These are phyloP conservation scores for Lamellibrachia columna DNA, from an alignment of 2,888 invertebrate species.

Conservation along the genomic window DNA sequence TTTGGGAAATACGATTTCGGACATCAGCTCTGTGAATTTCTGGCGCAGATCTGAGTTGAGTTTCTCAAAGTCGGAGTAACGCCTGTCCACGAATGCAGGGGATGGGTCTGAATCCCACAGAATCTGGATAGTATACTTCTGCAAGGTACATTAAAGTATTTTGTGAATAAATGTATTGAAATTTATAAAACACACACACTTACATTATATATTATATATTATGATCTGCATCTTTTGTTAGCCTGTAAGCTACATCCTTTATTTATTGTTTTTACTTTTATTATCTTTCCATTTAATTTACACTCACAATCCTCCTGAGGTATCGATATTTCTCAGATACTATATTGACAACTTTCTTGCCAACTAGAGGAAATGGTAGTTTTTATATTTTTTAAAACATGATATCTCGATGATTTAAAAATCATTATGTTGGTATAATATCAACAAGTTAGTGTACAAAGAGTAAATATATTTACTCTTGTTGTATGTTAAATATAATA, in stretches of 20 bases:
- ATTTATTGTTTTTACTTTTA: background rate
- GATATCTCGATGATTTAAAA: background rate
- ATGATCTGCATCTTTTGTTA: background rate
- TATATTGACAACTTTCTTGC: too few relatives aligned
- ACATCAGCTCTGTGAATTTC: conserved; percentile 54
- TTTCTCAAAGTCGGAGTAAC: conserved; percentile 65
- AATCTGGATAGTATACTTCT: conserved; percentile 56
- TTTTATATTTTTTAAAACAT: background rate
- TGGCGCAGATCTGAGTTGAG: conserved; percentile 57
- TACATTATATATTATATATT: background rate
- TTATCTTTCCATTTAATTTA: background rate
- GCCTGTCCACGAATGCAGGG: conserved; percentile 58
- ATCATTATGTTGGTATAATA: background rate
- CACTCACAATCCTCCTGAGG: background rate
- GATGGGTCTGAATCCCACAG: conserved; percentile 50
- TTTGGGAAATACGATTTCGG: conserved; percentile 63
- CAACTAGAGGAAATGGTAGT: too few relatives aligned
- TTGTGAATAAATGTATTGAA: background rate
- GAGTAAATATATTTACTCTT: conserved; percentile 21
- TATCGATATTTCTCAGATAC: background rate
- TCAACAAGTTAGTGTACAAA: background rate
- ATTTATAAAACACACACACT: background rate
- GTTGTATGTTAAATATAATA: background rate
- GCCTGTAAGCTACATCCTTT: background rate
- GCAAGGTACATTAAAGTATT: conserved; percentile 33